Base-by-base conservation (phyloP, 1,140 invertebrate genomes). In the Bombus waltoni region DNA sequence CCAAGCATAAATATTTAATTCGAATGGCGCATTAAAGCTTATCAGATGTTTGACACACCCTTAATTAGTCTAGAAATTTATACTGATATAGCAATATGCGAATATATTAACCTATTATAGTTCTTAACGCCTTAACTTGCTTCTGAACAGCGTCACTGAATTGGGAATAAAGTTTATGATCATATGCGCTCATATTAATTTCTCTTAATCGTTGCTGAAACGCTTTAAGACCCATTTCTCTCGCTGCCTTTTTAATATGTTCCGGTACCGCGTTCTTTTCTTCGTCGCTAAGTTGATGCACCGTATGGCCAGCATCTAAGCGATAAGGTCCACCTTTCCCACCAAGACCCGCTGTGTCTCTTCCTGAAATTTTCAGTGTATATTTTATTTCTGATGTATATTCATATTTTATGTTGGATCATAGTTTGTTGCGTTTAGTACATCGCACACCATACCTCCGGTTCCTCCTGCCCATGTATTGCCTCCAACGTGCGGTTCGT, bases 401-500 rank as follows among this genome's bases (percentile, higher is more conserved):
- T 65, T 40, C 57, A 18, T 18, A 40, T 73, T 44, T 47, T 47
- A 76, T 47, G 5, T n/a, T 13, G 28, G 11, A 13, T 62, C 59
- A n/a, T n/a, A 3, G 11, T 62, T n/a, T 62, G 28, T 62, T 62
- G 59, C 6, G 18, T 53, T 53, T 62, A 62, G 1, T n/a, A 13
- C 25, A 68, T 47, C 3, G 18, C 38, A 40, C n/a, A 76, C 87
- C 81, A 28, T 88, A 74, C 98, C 98, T 73, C 98, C 99, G 66
- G 97, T 98, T 57, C 99, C 99, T 15, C 99, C 98, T 65, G 98
- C 98, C 98, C 99, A 99, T 2, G 98, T 99, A 92, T 99, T 99
- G 9, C 99, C 99, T 78, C 99, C 99, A 80, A 99, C 98, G 95
- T 99, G 99, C 0, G 98, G 98, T 72, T 97, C 96, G 91, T 98